phyloP scores from a whole-genome alignment of 2,113 vertebrate species.

The Amblyopsis rosae region DNA sequence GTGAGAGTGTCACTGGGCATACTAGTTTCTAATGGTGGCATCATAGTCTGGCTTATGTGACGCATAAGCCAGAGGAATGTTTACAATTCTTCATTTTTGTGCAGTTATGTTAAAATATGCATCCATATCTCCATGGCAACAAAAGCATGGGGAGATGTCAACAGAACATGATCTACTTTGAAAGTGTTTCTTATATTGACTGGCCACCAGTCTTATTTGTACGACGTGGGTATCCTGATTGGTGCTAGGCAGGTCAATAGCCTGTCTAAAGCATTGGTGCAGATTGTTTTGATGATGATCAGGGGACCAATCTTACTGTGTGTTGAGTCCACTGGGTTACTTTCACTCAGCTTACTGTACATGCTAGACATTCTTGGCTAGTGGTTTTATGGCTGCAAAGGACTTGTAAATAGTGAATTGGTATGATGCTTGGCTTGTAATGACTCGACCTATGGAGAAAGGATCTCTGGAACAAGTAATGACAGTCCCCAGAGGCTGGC shows the following conservation, averaged over 20 bases:
- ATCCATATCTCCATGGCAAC: slow-evolving; percentile 27
- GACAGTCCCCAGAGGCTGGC: slow-evolving; percentile 53
- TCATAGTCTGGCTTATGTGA: slow-evolving; percentile 1
- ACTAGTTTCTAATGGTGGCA: slow-evolving; percentile 12
- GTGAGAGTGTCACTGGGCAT: slow-evolving; percentile 15
- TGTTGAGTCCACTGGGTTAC: slow-evolving; percentile 5
- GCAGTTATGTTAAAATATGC: slow-evolving; percentile 25
- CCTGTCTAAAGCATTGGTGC: too few species aligned
- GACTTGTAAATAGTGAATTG: slow-evolving; percentile 38
- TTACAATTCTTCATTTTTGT: slow-evolving; percentile 56
- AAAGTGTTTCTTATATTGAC: slow-evolving; percentile 16
- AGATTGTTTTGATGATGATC: not conserved
- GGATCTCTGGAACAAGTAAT: slow-evolving; percentile 45
- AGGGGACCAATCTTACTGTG: too few species aligned
- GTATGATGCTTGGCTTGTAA: slow-evolving; percentile 32
- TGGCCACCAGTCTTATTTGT: slow-evolving; percentile 25
- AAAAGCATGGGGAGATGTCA: slow-evolving; percentile 40
- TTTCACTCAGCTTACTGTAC: slow-evolving; percentile 29
- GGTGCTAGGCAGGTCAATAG: too few species aligned
- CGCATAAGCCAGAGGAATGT: slow-evolving; percentile 33
- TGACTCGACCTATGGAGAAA: slow-evolving; percentile 26
- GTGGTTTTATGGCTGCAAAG: slow-evolving; percentile 19
- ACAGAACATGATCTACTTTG: slow-evolving; percentile 47
- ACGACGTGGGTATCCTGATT: too few species aligned
- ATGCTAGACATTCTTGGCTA: slow-evolving; percentile 25